Evolutionary conservation across 2,888 invertebrate genomes (phyloP), one percentile per base, ranked within the genome.

Genomic region (Girardia tigrina): DNA sequence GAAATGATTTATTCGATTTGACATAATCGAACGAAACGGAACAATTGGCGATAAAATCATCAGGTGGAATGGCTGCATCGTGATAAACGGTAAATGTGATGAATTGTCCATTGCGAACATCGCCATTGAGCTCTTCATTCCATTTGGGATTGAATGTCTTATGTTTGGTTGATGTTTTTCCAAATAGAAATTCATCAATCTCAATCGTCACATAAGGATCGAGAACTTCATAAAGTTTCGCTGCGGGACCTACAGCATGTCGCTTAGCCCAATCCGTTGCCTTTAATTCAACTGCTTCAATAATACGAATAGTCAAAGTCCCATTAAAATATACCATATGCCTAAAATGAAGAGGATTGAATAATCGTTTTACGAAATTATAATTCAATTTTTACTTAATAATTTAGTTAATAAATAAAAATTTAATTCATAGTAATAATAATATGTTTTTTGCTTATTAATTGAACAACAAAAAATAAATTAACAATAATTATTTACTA

Each of bases 1-100:
- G 70, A 29, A 75, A 26, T 27, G 69, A 69, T 70, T 70, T 71
- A 4, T 70, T 70, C 1, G 75, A 70, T 28, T 28, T 70, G 28
- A 75, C 29, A 6, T 28, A 27, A 16, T 75, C 69, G 29, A 75
- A 75, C 28, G 70, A 29, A 28, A 75, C 29, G 12, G 56, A 20
- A 71, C 75, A 75, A 42, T 56, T 75, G 1, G 76, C 76, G 26
- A 76, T 74, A 76, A 76, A 76, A 69, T 76, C 76, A 75, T 76
- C 76, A 6, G 76, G 76, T 23, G 76, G 76, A 4, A 76, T 75
- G 16, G 76, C 73, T n/a, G 76, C 70, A 69, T 76, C 76, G 69
- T 76, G 76, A 75, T 76, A 76, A 20, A 76, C 76, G 20, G 76
- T 76, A 56, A 76, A 76, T 20, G 73, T 75, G 2, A 76, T 23